A percentile compares a stretch with the other conserved stretches of the same genome.
phyloP scores from a whole-genome alignment of 2,113 vertebrate species.

The Strix aluco region DNA sequence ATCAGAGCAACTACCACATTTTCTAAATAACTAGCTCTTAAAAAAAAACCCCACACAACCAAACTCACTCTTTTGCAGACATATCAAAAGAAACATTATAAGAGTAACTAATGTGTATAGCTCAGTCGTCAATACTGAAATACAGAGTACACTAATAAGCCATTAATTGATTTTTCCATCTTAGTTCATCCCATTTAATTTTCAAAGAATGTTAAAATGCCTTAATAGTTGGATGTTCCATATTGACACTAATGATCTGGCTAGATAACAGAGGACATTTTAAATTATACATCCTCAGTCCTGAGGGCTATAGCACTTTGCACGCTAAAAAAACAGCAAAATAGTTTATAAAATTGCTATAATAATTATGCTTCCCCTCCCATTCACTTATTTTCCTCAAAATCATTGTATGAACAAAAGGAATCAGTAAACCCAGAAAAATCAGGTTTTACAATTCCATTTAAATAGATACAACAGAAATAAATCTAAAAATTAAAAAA shows the following conservation, averaged over 20 bases:
- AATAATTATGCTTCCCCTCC: neutral
- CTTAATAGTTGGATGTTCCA: conserved; percentile 61
- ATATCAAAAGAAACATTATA: neutral
- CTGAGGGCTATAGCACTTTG: neutral
- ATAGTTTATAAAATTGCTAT: neutral
- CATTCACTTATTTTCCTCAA: neutral
- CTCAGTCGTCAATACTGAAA: conserved; percentile 60
- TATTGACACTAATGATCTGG: conserved; percentile 68
- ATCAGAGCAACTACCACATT: conserved; percentile 11
- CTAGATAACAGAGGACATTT: conserved; percentile 52
- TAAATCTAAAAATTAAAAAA: neutral
- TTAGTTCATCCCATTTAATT: conserved; percentile 67
- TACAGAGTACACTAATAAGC: conserved; percentile 72
- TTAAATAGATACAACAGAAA: neutral
- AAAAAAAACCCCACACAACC: neutral
- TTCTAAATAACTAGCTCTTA: conserved; percentile 32
- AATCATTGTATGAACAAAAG: neutral
- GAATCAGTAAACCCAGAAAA: neutral
- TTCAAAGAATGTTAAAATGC: conserved; percentile 64
- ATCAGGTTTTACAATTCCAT: neutral
- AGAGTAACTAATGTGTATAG: neutral
- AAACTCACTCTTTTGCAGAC: conserved; percentile 17
- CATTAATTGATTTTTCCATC: conserved; percentile 78
- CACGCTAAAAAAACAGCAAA: neutral
- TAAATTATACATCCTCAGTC: neutral